Percentiles rank a stretch among this genome's conserved stretches.
phyloP scores from a whole-genome alignment of 2,888 invertebrate genomes.

The Endotricha flammealis region DNA sequence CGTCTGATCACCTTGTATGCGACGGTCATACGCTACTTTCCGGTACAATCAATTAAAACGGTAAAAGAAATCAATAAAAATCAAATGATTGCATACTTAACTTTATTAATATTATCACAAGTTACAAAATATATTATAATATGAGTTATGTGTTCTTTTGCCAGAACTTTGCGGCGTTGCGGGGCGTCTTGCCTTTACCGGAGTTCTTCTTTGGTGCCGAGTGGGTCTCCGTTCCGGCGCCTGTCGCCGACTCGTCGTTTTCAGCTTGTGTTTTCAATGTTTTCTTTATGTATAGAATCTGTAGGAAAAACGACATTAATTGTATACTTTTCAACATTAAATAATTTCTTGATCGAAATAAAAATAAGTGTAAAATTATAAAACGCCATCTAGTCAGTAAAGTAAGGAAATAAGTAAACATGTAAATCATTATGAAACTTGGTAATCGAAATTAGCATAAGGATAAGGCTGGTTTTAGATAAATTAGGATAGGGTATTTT shows the following conservation, averaged over 20 bases:
- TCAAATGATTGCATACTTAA: constrained; percentile 10
- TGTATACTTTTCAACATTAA: too few relatives aligned
- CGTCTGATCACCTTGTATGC: too few relatives aligned
- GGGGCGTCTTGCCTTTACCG: constrained; percentile 81
- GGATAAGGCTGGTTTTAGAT: too few relatives aligned
- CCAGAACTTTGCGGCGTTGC: constrained; percentile 85
- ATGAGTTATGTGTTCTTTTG: constrained; percentile 75
- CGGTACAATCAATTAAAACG: too few relatives aligned
- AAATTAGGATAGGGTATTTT: too few relatives aligned
- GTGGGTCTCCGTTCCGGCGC: constrained; percentile 76
- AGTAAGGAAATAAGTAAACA: too few relatives aligned
- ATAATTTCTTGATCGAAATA: too few relatives aligned
- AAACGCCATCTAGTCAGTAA: too few relatives aligned
- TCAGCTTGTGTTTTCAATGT: constrained; percentile 90
- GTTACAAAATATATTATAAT: constrained; percentile 24
- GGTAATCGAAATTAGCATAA: too few relatives aligned
- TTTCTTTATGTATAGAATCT: constrained; percentile 93
- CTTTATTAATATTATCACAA: constrained; percentile 38
- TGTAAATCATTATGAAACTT: too few relatives aligned
- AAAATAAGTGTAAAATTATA: background rate
- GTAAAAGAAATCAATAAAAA: too few relatives aligned
- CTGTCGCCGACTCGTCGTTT: constrained; percentile 90
- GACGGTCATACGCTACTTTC: too few relatives aligned
- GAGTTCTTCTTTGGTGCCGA: constrained; percentile 86
- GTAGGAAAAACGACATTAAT: constrained; percentile 22